These are phyloP conservation scores for Pristis pectinata DNA, from an alignment of 2,797 vertebrate species.

Conservation along the genomic window DNA sequence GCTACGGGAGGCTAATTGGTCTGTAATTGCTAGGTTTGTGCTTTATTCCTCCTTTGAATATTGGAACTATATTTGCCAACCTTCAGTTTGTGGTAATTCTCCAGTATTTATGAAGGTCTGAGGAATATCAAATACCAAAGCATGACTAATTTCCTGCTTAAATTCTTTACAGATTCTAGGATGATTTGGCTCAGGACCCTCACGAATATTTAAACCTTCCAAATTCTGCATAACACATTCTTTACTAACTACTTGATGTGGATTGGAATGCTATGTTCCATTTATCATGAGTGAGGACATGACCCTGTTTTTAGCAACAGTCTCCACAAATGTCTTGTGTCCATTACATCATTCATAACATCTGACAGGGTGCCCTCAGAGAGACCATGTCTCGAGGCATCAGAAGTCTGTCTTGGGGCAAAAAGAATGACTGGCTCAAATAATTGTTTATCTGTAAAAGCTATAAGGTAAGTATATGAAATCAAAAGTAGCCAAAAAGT, in stretches of 20 bases:
- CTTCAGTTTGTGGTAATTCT: background rate
- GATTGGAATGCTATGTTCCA: background rate
- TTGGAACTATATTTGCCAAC: background rate
- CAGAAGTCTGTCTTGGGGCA: too few species aligned
- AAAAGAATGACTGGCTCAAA: background rate
- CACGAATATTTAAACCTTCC: constrained; percentile 5
- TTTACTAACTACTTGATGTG: background rate
- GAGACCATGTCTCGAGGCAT: background rate
- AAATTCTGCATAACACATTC: constrained; percentile 28
- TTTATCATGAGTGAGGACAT: constrained; percentile 2
- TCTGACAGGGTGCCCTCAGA: background rate
- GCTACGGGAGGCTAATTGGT: constrained; percentile 9
- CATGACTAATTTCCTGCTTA: constrained; percentile 33
- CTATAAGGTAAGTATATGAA: background rate
- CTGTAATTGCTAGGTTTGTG: constrained; percentile 11
- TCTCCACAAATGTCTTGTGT: background rate
- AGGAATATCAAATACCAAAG: constrained; percentile 28
- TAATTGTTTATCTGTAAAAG: too few species aligned
- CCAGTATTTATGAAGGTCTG: constrained; percentile 26
- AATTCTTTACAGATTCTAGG: constrained; percentile 27
- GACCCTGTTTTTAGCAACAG: background rate
- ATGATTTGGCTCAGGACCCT: constrained; percentile 12
- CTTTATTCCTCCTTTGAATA: constrained; percentile 31
- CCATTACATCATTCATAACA: background rate
- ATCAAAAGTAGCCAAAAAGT: background rate